Conservation (phyloP, 2,888 invertebrate species). For the Agonopterix subpropinquella region DNA sequence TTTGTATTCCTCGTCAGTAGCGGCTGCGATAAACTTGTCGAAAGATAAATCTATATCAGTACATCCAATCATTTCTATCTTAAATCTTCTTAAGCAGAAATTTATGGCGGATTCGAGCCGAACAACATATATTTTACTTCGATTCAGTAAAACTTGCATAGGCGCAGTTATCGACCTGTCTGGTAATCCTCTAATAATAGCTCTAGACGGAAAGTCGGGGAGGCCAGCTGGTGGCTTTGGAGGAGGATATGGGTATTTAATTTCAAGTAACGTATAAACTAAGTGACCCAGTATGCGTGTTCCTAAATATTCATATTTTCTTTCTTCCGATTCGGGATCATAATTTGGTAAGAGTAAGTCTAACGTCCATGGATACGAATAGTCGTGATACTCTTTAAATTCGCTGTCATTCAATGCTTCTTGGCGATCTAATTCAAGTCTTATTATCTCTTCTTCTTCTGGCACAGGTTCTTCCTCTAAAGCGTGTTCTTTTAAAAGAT, state of each 20-base stretch:
- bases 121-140: slow-evolving; percentile 54
- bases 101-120: slow-evolving; percentile 72
- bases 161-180: slow-evolving; percentile 50
- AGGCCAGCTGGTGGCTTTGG: slow-evolving; percentile 44
- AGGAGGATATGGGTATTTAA: slow-evolving; percentile 61
- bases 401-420: slow-evolving; percentile 71
- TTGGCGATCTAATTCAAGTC: slow-evolving; percentile 68
- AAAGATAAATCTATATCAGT: slow-evolving; percentile 63
- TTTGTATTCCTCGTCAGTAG: slow-evolving; percentile 43
- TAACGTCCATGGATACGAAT: slow-evolving; percentile 70
- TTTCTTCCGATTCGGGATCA: slow-evolving; percentile 55
- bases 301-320: slow-evolving; percentile 60
- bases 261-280: slow-evolving; percentile 67
- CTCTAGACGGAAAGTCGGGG: slow-evolving; percentile 48
- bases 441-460: slow-evolving; percentile 57
- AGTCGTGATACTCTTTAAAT: slow-evolving; percentile 73
- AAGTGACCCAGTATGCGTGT: slow-evolving; percentile 64
- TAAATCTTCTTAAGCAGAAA: slow-evolving; percentile 72
- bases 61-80: slow-evolving; percentile 68
- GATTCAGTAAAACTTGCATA: slow-evolving; percentile 56
- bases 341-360: slow-evolving; percentile 57
- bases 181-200: slow-evolving; percentile 57
- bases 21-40: slow-evolving; percentile 44
- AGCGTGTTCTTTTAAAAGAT: slow-evolving; percentile 39
- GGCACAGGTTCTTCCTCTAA: slow-evolving; percentile 34